Base-by-base conservation (phyloP, 2,113 vertebrate species). In the Promerops cafer region DNA sequence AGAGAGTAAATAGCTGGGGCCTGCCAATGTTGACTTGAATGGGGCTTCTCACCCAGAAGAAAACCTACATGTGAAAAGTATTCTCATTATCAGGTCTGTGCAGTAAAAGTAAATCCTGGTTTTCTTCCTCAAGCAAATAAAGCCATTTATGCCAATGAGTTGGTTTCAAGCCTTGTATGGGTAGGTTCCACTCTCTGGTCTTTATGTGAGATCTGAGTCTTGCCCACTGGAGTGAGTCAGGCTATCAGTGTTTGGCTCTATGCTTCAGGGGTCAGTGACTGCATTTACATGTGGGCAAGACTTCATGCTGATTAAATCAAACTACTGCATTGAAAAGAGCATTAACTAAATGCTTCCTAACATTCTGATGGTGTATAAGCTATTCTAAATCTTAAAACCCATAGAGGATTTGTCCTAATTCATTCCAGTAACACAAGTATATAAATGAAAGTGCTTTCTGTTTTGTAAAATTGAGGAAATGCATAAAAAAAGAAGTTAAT, bases 1-100 rank as follows among this genome's bases (percentile, higher is more conserved):
- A 90, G 88, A 86, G 80, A 86, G 92, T 90, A 96, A 97, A 96
- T 97, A 97, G 93, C 90, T 87, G 88, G 11, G 92, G 87, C 83
- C 76, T 96, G 96, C 94, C 95, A 97, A 60, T 53, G 60, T 92
- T 60, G 68, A 16, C 44, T 96, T 96, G 92, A 96, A 96, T 96
- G 90, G 76, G 52, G 72, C 94, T 95, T 92, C 93, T 95, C 83
- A 96, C 69, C 64, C 92, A 94, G 72, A 94, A 93, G 83, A 86
- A 96, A 96, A 95, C 79, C 40, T 75, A 45, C 52, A 76, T 87
- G 52, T 72, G 83, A 93, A 88, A 96, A 93, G 85, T 93, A 74
- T 93, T 93, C 94, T 95, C 52, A 71, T 27, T 0, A 63, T 23
- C 1, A 33, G 17, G 47, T 69, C 85, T 52, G 16, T 78, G 37